Percentiles rank a stretch among this genome's conserved stretches.
Evolutionary conservation across 2,888 invertebrate genomes (phyloP).

Genomic region (Andrena camellia): DNA sequence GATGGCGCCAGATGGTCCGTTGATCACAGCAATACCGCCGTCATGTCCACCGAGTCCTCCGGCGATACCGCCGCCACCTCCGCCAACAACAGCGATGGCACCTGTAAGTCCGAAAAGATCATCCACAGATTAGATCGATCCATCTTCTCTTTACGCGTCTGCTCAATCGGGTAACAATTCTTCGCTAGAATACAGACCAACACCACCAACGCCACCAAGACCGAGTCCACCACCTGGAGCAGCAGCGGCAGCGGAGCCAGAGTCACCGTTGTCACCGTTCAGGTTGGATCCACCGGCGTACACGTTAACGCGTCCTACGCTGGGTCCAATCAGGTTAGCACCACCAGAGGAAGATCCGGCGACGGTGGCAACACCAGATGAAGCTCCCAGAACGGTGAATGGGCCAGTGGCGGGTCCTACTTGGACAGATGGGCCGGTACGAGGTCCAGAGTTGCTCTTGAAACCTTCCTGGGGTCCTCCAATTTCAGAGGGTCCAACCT

Average conservation of each 20-base stretch:
- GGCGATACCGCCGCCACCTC: conserved; percentile 81
- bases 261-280: conserved; percentile 85
- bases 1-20: conserved; percentile 85
- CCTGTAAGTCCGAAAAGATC: conserved; percentile 65
- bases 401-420: conserved; percentile 84
- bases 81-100: conserved; percentile 84
- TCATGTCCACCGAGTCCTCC: conserved; percentile 84
- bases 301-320: conserved; percentile 83
- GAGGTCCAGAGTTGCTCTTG: conserved; percentile 84
- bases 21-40: conserved; percentile 85
- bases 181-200: conserved; percentile 41
- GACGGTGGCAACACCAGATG: conserved; percentile 83
- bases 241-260: conserved; percentile 83
- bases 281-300: conserved; percentile 83
- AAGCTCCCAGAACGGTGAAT: conserved; percentile 83
- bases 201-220: conserved; percentile 40
- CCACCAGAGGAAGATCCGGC: conserved; percentile 84
- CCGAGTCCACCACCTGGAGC: conserved; percentile 76
- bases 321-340: conserved; percentile 84
- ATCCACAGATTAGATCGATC: neutral
- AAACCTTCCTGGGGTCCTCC: conserved; percentile 85
- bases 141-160: too few species aligned
- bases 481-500: conserved; percentile 81
- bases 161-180: too few species aligned
- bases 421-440: conserved; percentile 83